These are phyloP conservation scores for Dugesia japonica DNA, from an alignment of 2,888 invertebrate species.

Conservation along the genomic window DNA sequence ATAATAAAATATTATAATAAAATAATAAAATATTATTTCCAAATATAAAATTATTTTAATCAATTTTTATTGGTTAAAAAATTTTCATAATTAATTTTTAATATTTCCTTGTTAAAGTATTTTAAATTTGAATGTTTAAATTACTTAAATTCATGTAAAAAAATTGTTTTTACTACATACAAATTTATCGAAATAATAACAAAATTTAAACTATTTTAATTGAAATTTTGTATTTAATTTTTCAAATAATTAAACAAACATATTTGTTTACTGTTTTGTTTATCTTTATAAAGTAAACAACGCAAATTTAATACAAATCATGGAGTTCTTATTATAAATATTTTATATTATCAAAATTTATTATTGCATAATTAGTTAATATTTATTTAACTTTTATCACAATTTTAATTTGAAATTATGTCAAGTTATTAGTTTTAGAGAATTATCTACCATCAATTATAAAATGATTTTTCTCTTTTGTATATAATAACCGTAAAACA, in stretches of 20 bases:
- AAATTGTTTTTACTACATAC: too few relatives aligned
- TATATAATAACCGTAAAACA: neutral
- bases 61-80: too few relatives aligned
- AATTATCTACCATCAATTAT: neutral
- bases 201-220: too few relatives aligned
- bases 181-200: too few relatives aligned
- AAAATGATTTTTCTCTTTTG: neutral
- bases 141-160: too few relatives aligned
- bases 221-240: too few relatives aligned
- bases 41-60: too few relatives aligned
- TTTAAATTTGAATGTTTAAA: too few relatives aligned
- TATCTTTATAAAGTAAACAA: slow-evolving; percentile 1
- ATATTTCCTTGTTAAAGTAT: too few relatives aligned
- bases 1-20: too few relatives aligned
- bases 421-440: neutral
- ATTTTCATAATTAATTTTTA: too few relatives aligned
- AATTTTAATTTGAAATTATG: neutral
- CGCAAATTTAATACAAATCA: slow-evolving; percentile 16
- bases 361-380: neutral
- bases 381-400: neutral
- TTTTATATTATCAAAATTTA: neutral
- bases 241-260: slow-evolving; percentile 20
- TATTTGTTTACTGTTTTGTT: neutral
- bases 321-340: neutral
- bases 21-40: too few relatives aligned